A percentile compares a stretch with the other conserved stretches of the same genome.
phyloP scores from a whole-genome alignment of 2,113 vertebrate species.

The Polyodon spathula region DNA sequence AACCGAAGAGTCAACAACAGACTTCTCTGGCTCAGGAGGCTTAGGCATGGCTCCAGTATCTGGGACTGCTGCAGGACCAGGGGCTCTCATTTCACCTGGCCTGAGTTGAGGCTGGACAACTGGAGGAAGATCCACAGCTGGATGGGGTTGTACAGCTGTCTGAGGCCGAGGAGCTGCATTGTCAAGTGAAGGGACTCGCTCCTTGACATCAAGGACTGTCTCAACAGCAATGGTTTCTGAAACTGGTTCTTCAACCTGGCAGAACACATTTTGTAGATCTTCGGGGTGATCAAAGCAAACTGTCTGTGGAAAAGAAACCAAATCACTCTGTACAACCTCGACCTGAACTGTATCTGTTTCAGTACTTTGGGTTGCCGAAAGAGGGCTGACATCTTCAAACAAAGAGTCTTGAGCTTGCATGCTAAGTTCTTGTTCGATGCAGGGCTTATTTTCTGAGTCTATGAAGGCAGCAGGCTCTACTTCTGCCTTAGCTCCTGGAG shows the following conservation, averaged over 20 bases:
- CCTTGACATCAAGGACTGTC: slow-evolving; percentile 5
- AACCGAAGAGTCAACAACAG: slow-evolving; percentile 56
- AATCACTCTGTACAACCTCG: slow-evolving; percentile 16
- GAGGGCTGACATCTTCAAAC: too few species aligned
- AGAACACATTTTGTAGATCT: slow-evolving; percentile 15
- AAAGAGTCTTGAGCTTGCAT: too few species aligned
- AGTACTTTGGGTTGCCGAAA: too few species aligned
- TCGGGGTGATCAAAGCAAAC: neutral
- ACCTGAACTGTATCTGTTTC: neutral
- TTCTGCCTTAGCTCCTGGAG: too few species aligned
- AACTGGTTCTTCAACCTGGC: slow-evolving; percentile 7
- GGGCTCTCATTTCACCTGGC: slow-evolving; percentile 20
- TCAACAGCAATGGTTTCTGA: slow-evolving; percentile 16
- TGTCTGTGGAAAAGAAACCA: slow-evolving; percentile 2
- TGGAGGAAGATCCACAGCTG: slow-evolving; percentile 13
- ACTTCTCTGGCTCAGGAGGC: slow-evolving; percentile 52
- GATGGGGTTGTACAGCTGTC: slow-evolving; percentile 7
- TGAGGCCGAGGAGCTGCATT: slow-evolving; percentile 5
- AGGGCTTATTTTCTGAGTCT: too few species aligned
- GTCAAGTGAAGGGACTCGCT: neutral
- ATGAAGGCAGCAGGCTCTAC: too few species aligned
- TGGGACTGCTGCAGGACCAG: slow-evolving; percentile 13
- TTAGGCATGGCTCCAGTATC: slow-evolving; percentile 35
- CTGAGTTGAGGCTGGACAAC: slow-evolving; percentile 25
- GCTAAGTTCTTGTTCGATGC: too few species aligned